phyloP scores from a whole-genome alignment of 1,140 invertebrate species.

The Drosophila santomea region DNA sequence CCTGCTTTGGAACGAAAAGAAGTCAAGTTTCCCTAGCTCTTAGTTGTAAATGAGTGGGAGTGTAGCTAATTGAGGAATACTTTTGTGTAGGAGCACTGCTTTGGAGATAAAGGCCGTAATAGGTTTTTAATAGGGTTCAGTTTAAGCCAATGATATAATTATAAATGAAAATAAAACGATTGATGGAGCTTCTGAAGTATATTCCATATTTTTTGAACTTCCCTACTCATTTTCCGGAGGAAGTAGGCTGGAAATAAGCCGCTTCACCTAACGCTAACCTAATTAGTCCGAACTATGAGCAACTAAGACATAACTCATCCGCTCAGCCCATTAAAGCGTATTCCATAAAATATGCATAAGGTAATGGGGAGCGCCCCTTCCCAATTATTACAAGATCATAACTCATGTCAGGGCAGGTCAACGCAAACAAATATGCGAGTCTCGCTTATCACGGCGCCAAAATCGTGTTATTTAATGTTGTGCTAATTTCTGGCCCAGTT shows the following conservation, averaged over 20 bases:
- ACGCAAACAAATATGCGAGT: conserved; percentile 37
- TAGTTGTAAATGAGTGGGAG: conserved; percentile 33
- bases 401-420: conserved; percentile 65
- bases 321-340: conserved; percentile 49
- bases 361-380: conserved; percentile 14
- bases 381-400: conserved; percentile 65
- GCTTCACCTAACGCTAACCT: conserved; percentile 41
- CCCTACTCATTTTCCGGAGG: background rate
- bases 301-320: conserved; percentile 48
- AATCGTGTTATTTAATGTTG: conserved; percentile 84
- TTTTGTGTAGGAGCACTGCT: conserved; percentile 20
- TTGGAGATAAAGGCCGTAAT: background rate
- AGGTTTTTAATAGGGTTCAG: background rate
- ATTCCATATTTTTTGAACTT: no score
- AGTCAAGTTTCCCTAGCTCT: conserved; percentile 30
- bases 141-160: no score
- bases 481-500: conserved; percentile 76
- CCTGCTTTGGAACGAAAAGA: conserved; percentile 61
- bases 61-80: conserved; percentile 57
- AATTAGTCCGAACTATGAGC: conserved; percentile 58
- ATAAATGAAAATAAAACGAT: no score
- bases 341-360: conserved; percentile 64
- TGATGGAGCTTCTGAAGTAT: no score
- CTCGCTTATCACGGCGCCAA: conserved; percentile 62
- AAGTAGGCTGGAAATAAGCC: no score